A percentile compares a stretch with the other conserved stretches of the same genome.
phyloP scores from a whole-genome alignment of 2,888 invertebrate species.

The Drosophila siamana region DNA sequence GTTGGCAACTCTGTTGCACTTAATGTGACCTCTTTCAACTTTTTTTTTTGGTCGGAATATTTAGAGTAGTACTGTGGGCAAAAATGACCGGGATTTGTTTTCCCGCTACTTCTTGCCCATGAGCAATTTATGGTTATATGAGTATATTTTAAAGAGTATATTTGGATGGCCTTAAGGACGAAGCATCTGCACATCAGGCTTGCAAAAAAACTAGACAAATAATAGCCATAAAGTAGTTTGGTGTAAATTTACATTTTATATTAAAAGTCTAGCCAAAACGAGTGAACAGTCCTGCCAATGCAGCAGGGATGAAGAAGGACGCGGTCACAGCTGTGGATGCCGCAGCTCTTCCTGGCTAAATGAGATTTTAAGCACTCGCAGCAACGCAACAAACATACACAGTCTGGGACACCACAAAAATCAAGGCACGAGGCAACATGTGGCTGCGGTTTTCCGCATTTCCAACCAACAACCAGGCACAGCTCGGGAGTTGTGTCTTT shows the following conservation, averaged over 20 bases:
- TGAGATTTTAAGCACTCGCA: conserved; percentile 67
- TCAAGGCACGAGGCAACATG: conserved; percentile 67
- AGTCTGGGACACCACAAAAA: conserved; percentile 57
- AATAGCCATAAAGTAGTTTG: conserved; percentile 52
- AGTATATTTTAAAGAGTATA: no score
- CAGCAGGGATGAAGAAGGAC: neutral
- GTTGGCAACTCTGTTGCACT: neutral
- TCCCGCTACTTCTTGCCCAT: no score
- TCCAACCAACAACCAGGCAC: neutral
- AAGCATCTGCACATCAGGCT: neutral
- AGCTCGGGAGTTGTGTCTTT: neutral
- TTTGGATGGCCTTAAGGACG: no score
- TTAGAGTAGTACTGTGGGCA: no score
- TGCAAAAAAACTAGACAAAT: conserved; percentile 18
- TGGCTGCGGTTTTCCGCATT: conserved; percentile 42
- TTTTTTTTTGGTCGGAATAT: neutral
- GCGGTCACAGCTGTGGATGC: conserved; percentile 46
- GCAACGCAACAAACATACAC: conserved; percentile 8
- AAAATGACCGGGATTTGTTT: no score
- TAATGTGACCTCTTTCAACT: neutral
- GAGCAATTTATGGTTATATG: no score
- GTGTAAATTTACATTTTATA: conserved; percentile 66
- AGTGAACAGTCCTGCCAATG: neutral
- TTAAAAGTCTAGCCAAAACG: conserved; percentile 43
- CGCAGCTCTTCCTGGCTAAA: conserved; percentile 46